Evolutionary conservation across 2,113 vertebrate genomes (phyloP).

Genomic region (Vulpes ferrilata): DNA sequence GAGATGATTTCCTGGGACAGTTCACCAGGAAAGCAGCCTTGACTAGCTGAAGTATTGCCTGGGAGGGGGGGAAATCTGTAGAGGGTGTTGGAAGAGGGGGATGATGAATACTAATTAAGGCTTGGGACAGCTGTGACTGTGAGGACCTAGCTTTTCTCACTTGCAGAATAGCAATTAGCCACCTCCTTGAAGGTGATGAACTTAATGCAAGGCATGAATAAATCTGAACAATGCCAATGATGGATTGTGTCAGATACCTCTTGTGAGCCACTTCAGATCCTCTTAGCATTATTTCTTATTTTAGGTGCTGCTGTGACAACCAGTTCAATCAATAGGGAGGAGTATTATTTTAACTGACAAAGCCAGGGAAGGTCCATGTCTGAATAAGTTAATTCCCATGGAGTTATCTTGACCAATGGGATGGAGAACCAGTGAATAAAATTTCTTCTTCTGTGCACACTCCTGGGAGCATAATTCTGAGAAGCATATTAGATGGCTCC

Average conservation of each 20-base stretch:
- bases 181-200: background rate
- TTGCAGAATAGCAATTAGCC: background rate
- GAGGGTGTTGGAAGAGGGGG: background rate
- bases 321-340: background rate
- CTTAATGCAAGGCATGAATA: background rate
- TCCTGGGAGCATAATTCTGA: background rate
- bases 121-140: background rate
- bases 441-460: background rate
- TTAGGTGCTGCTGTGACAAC: background rate
- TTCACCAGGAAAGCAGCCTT: background rate
- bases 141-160: background rate
- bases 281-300: background rate
- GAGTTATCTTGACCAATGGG: background rate
- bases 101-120: background rate
- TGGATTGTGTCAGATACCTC: background rate
- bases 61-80: background rate
- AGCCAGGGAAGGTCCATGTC: background rate
- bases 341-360: background rate
- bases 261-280: background rate
- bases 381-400: background rate
- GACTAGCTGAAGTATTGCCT: background rate
- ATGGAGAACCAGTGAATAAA: background rate
- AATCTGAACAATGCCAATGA: background rate
- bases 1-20: background rate
- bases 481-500: background rate